Evolutionary conservation across 2,797 vertebrate species (phyloP), one percentile per base, ranked within the genome.

Genomic region (Sebastiscus tertius): DNA sequence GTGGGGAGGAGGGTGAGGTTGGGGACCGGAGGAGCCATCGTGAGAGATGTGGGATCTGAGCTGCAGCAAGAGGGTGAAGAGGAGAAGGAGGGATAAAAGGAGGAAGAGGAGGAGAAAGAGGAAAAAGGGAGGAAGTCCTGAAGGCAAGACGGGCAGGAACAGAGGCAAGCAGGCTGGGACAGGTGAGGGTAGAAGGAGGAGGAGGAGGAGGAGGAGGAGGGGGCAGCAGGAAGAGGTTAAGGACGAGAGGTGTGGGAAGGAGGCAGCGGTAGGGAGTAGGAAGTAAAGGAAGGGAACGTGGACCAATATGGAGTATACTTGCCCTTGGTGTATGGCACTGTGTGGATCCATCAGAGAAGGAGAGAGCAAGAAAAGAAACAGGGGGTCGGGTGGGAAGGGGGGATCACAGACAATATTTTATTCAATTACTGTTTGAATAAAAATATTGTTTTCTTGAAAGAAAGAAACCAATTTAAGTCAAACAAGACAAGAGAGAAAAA

Each of bases 401-500:
- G 96, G 97, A 96, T 98, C 97, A 99, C 98, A 99, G 97, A 99
- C 98, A 99, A 99, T 99, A 99, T 99, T 99, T 99, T 99, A 99
- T 99, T 99, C 98, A 99, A 99, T 99, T 94, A 97, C 95, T 92
- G 93, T 97, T 99, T 99, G 98, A 99, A 99, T 99, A 99, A 99
- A 99, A 99, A 99, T 99, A 99, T 99, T 99, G 98, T 98, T 97
- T 98, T 96, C 93, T 96, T 93, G 89, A 95, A 96, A 95, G 82
- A 94, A 94, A 95, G 79, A 95, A 96, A 95, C 88, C 87, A 93
- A 95, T 94, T 91, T 94, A 93, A 97, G 97, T 98, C 96, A 96
- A 93, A 98, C 96, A 94, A 94, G 93, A 95, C 94, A 82, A 88
- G 87, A 93, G 88, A 92, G 81, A 82, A 91, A 89, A 90, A 89